Conservation (phyloP, 30 jellyfish, hydroid and myxozoan species). For the Hydractinia echinata region DNA sequence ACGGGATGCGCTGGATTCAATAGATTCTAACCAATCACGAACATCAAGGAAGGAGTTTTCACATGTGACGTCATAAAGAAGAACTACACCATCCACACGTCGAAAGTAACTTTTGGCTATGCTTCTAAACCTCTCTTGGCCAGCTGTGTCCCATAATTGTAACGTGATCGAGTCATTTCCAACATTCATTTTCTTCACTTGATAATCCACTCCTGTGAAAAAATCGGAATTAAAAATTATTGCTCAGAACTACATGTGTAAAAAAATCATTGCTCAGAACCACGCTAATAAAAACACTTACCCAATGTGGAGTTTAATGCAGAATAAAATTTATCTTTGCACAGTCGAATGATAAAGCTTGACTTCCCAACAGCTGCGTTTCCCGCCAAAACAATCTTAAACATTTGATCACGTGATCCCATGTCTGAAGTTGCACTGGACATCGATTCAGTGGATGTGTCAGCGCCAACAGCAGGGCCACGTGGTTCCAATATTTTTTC, state of each 20-base stretch:
- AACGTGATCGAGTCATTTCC: conserved; percentile 72
- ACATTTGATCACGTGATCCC: conserved; percentile 77
- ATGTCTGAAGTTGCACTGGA: neutral
- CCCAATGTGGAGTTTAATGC: conserved; percentile 91
- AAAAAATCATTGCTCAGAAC: neutral
- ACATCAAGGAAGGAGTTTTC: conserved; percentile 87
- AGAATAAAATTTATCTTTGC: conserved; percentile 72
- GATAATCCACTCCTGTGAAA: conserved; percentile 85
- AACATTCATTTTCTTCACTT: conserved; percentile 70
- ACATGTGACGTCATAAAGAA: conserved; percentile 96
- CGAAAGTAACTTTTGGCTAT: conserved; percentile 95
- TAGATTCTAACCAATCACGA: conserved; percentile 91
- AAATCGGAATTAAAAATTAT: neutral
- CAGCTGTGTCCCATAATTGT: conserved; percentile 98
- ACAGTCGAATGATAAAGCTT: conserved; percentile 78
- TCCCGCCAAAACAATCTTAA: conserved; percentile 90
- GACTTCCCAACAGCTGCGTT: conserved; percentile 99
- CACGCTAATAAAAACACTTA: conserved; percentile 1
- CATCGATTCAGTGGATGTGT: conserved; percentile 31
- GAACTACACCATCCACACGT: conserved; percentile 92
- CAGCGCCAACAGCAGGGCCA: conserved; percentile 53
- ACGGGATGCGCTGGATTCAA: conserved; percentile 43
- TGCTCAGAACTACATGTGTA: neutral
- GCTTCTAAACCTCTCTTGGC: conserved; percentile 96
- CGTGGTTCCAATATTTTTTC: conserved; percentile 44